phyloP scores from a whole-genome alignment of 1,140 invertebrate species.

The Drosophila ambigua region DNA sequence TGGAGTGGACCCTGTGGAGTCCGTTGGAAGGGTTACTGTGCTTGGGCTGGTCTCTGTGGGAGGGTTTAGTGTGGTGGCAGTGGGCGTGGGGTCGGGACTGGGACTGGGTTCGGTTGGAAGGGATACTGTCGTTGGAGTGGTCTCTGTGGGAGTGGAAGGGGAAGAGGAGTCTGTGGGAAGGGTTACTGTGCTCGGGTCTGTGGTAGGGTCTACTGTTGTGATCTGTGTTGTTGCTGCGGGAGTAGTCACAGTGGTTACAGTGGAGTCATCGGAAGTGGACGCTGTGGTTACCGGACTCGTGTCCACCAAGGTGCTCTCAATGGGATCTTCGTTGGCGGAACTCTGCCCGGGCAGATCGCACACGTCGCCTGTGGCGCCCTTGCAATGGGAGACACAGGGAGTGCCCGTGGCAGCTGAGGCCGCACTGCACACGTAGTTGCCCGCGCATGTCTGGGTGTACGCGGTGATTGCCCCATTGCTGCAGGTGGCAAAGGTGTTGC shows the following conservation, averaged over 20 bases:
- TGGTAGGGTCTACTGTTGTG: conserved; percentile 4
- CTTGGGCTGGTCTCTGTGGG: conserved; percentile 2
- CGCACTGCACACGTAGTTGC: conserved; percentile 31
- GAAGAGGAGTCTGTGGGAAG: background rate
- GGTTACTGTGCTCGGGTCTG: background rate
- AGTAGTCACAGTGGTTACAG: too few relatives aligned
- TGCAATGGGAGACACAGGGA: conserved; percentile 49
- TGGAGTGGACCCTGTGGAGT: background rate
- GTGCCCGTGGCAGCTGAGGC: background rate
- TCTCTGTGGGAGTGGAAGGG: conserved; percentile 6
- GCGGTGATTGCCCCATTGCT: background rate
- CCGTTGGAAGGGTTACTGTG: background rate
- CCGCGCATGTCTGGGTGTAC: conserved; percentile 14
- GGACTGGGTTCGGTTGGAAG: background rate
- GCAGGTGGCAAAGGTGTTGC: conserved; percentile 50
- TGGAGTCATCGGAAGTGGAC: too few relatives aligned
- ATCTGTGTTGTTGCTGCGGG: too few relatives aligned
- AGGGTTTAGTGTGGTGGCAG: background rate
- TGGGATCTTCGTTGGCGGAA: background rate
- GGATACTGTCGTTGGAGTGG: background rate
- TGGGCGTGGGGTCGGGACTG: conserved; percentile 3
- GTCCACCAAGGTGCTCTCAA: background rate
- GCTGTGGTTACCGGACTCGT: background rate
- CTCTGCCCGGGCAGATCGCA: conserved; percentile 48
- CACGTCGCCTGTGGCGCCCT: background rate